Conservation (phyloP, 2,888 invertebrate genomes). For the Scelioninae gen. 1 region DNA sequence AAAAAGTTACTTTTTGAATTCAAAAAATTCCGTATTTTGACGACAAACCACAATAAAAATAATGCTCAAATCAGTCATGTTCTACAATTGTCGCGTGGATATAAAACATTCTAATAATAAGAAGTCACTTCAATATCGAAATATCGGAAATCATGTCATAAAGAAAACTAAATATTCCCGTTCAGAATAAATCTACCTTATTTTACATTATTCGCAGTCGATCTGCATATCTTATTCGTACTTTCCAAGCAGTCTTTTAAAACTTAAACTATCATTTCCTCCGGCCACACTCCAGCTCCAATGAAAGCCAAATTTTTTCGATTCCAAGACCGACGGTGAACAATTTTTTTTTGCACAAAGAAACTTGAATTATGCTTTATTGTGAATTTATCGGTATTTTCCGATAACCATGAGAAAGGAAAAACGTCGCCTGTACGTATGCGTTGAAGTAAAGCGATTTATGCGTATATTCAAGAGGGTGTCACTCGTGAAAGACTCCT, state of each 20-base stretch:
- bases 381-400: conserved; percentile 61
- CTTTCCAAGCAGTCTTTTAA: conserved; percentile 26
- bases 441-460: conserved; percentile 64
- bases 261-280: conserved; percentile 52
- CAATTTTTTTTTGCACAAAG: conserved; percentile 47
- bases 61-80: neutral
- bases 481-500: conserved; percentile 67
- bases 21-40: no score
- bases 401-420: conserved; percentile 47
- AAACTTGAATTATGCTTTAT: conserved; percentile 57
- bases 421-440: conserved; percentile 60
- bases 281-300: neutral
- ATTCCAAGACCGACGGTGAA: conserved; percentile 23
- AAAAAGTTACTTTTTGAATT: no score
- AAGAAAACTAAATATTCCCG: conserved; percentile 35
- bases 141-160: conserved; percentile 38
- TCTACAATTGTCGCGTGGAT: neutral
- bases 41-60: no score
- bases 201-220: conserved; percentile 32
- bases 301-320: conserved; percentile 51
- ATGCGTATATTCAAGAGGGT: conserved; percentile 69
- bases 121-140: conserved; percentile 15
- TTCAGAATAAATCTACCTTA: conserved; percentile 28
- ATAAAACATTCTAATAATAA: conserved; percentile 39
- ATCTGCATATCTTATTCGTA: conserved; percentile 34